phyloP scores from a whole-genome alignment of 2,888 invertebrate genomes.

The Lepas anatifera region DNA sequence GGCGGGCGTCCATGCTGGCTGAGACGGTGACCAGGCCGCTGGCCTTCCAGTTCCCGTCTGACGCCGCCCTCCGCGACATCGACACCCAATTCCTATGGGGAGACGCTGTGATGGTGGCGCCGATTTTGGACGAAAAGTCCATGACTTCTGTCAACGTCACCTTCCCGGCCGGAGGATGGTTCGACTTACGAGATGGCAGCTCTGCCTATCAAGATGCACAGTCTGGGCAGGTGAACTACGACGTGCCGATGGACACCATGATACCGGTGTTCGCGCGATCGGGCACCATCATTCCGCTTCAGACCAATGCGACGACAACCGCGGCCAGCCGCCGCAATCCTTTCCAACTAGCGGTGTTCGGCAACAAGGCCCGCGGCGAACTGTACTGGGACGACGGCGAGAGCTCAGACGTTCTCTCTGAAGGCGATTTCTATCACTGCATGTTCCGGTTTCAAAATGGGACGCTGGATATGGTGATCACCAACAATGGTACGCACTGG shows the following conservation, averaged over 20 bases:
- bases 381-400: slow-evolving; percentile 25
- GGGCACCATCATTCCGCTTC: slow-evolving; percentile 30
- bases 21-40: slow-evolving; percentile 33
- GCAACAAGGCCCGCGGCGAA: slow-evolving; percentile 17
- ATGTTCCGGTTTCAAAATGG: not conserved
- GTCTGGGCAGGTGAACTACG: not conserved
- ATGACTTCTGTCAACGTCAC: slow-evolving; percentile 31
- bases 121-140: slow-evolving; percentile 26
- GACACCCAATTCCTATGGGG: slow-evolving; percentile 35
- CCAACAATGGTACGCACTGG: slow-evolving; percentile 12
- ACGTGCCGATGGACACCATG: slow-evolving; percentile 25
- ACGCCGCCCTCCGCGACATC: slow-evolving; percentile 27
- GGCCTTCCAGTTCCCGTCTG: slow-evolving; percentile 28
- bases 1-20: slow-evolving; percentile 32
- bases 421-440: not conserved
- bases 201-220: not conserved
- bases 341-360: slow-evolving; percentile 21
- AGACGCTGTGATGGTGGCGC: slow-evolving; percentile 32
- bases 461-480: slow-evolving; percentile 11
- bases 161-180: slow-evolving; percentile 30
- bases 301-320: slow-evolving; percentile 28
- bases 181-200: slow-evolving; percentile 22
- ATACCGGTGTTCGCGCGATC: slow-evolving; percentile 31
- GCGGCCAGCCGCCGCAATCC: slow-evolving; percentile 19
- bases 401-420: not conserved